Conservation (phyloP, 2,888 invertebrate species). For the Rhamnusium bicolor region DNA sequence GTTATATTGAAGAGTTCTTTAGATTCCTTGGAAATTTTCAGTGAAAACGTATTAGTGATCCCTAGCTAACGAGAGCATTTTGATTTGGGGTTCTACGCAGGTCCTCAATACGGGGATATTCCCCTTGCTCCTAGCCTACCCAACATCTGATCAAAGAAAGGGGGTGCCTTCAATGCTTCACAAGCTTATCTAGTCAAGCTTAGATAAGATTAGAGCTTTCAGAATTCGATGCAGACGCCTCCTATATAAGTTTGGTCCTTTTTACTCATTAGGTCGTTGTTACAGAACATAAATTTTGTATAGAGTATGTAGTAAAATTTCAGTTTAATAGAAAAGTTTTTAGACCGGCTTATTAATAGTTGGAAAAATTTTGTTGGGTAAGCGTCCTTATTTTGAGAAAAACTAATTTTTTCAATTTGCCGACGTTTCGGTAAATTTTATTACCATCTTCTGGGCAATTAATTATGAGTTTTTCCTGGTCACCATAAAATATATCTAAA, state of each 20-base stretch:
- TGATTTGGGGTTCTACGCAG: not conserved
- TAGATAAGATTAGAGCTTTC: not conserved
- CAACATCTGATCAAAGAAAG: not conserved
- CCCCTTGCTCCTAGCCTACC: not conserved
- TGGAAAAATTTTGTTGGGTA: no score
- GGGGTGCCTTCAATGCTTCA: not conserved
- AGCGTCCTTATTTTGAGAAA: no score
- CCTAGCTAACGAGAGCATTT: not conserved
- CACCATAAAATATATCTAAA: no score
- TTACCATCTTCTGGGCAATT: no score
- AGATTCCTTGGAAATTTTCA: not conserved
- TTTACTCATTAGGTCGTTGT: not conserved
- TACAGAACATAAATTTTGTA: not conserved
- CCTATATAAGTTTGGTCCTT: not conserved
- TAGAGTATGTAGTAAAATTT: no score
- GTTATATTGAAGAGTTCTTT: not conserved
- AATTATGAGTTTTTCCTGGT: no score
- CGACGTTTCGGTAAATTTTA: no score
- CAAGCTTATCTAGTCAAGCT: not conserved
- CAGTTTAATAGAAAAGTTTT: no score
- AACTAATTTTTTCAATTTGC: no score
- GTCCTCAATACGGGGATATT: not conserved
- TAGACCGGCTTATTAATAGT: no score
- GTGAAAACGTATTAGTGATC: not conserved
- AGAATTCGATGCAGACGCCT: not conserved